Percentiles rank a stretch among this genome's conserved stretches.
Evolutionary conservation across 2,113 vertebrate genomes (phyloP).

Genomic region (Lycaon pictus): DNA sequence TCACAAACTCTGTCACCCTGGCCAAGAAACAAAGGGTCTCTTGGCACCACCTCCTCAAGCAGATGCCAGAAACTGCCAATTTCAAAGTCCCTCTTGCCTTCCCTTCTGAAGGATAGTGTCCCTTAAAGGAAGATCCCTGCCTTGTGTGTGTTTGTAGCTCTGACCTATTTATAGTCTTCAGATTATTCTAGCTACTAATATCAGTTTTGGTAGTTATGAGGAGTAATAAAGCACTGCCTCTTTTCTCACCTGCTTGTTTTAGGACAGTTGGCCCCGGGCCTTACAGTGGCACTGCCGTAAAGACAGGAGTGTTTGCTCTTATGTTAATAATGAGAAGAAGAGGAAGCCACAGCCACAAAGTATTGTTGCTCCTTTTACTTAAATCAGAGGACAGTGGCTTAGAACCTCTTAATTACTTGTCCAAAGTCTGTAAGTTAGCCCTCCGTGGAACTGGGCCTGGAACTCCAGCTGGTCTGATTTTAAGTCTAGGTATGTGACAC

Average conservation of each 20-base stretch:
- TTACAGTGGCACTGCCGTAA: background rate
- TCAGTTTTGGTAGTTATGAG: background rate
- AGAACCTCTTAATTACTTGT: background rate
- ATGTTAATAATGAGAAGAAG: background rate
- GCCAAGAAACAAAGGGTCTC: background rate
- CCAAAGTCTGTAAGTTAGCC: background rate
- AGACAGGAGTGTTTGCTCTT: background rate
- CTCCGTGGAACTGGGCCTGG: accelerated
- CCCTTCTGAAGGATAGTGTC: background rate
- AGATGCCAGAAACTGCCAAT: background rate
- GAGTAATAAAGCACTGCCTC: background rate
- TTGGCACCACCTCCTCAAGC: background rate
- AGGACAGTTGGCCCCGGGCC: background rate
- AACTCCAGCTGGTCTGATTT: background rate
- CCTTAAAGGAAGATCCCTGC: background rate
- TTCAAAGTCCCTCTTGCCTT: background rate
- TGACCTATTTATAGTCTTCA: background rate
- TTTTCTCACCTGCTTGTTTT: background rate
- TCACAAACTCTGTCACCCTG: background rate
- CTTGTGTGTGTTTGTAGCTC: background rate
- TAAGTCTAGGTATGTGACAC: background rate
- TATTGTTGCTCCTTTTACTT: background rate
- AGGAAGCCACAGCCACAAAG: background rate
- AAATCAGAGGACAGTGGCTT: background rate
- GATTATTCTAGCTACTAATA: background rate